Base-by-base conservation (phyloP, 1,140 invertebrate species). In the Ceratoteleas bidentatus region DNA sequence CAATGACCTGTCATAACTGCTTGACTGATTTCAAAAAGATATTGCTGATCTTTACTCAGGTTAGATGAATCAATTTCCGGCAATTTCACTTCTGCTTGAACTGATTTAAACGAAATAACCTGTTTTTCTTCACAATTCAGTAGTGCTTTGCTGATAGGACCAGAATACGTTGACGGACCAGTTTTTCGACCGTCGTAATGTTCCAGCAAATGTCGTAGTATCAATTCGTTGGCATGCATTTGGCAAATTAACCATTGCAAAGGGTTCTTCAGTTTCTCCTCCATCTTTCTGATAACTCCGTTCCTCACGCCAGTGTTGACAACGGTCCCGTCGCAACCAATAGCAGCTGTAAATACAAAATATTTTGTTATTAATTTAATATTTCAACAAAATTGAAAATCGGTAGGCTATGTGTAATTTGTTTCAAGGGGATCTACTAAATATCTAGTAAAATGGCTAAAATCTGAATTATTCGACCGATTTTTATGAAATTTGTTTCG, bases 11-110 rank as follows among this genome's bases (percentile, higher is more conserved):
- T 52, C 13, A 16, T 24, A n/a, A 52, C 49, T 52, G 49, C 49
- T 52, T 13, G 9, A 16, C 49, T 52, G 49, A 52, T 52, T 52
- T 52, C 49, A 24, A 24, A 13, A 7, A 52, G n/a, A 11, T 52
- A 52, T 13, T 52, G 49, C 11, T 52, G 49, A 52, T 52, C 49
- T 43, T 43, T 43, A 43, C 40, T 43, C n/a, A 43, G 40, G n/a
- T n/a, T 43, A 10, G 9, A n/a, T n/a, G 40, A 43, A 43, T 43
- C 40, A n/a, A 43, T 43, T 43, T 43, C 40, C 0, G 40, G 40
- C 40, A 43, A 43, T 1, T 43, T 43, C 40, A 43, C 40, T 43
- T 43, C 40, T n/a, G n/a, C 40, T 43, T 43, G 9, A 43, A 43
- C 40, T 43, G n/a, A 43, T 43, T 43, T 43, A 43, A 43, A 43